Conservation (phyloP, 2,797 vertebrate species). For the Rhynchotus rufescens region DNA sequence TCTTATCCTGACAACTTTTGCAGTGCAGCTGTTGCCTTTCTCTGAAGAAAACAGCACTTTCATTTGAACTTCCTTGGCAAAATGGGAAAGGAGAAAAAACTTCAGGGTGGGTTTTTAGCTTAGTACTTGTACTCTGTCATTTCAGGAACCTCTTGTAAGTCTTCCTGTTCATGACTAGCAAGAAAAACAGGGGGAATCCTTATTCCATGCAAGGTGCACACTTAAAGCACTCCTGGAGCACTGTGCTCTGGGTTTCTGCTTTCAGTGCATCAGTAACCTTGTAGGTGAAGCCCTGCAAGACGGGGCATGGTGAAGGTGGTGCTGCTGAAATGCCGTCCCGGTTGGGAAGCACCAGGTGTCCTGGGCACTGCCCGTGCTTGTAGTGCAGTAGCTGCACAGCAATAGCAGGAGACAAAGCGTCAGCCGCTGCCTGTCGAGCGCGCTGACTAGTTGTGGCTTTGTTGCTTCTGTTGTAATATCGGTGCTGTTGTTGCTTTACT, state of each 20-base stretch:
- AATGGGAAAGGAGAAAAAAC: background rate
- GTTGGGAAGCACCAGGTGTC: background rate
- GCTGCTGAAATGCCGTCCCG: background rate
- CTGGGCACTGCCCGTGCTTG: background rate
- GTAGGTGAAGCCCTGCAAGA: background rate
- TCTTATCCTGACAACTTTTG: background rate
- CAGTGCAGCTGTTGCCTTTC: background rate
- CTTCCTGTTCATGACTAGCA: background rate
- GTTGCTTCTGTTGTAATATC: background rate
- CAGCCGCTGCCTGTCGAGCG: background rate
- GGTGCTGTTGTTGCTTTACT: background rate
- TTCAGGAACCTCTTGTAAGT: background rate
- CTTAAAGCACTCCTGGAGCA: slow-evolving; percentile 30
- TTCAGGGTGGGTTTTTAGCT: background rate
- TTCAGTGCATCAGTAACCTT: background rate
- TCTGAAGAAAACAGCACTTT: background rate
- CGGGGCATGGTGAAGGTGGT: rapidly evolving
- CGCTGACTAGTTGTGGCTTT: background rate
- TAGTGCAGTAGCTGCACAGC: background rate
- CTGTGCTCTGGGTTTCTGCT: background rate
- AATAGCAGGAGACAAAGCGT: background rate
- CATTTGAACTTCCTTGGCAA: background rate
- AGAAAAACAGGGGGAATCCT: slow-evolving; percentile 2
- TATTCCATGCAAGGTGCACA: background rate
- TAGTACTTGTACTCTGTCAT: background rate